Evolutionary conservation across 2,797 vertebrate genomes (phyloP), one percentile per base, ranked within the genome.

Genomic region (Acrossocheilus wenchowensis): DNA sequence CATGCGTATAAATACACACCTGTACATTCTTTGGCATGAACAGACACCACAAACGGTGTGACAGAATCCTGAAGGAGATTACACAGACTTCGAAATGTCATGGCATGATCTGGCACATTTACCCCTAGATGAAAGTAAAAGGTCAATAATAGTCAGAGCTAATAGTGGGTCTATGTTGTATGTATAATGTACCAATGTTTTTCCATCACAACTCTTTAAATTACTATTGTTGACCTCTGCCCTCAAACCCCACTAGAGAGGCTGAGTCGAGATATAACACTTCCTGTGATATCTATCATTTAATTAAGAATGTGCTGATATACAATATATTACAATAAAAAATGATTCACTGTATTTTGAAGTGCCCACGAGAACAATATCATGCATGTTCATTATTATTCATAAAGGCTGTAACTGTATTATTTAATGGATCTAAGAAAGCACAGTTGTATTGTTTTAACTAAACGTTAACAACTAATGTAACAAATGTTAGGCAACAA

Each of bases 21-120:
- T 94, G 93, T 92, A 88, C 97, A 99, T 90, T 99, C 97, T 93
- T 99, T 98, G 89, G 97, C 96, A 92, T 97, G 96, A 71, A 99
- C 86, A 41, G 95, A 96, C 11, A 95, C 96, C 79, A 98, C 93
- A 75, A 97, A 95, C 64, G 97, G 97, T 84, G 96, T 97, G 88
- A 99, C 91, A 6, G 92, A 96, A 91, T 95, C 93, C 75, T 94
- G 95, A 85, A 99, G 94, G 77, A 95, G 92, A 81, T 98, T 97
- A 11, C 95, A 96, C 50, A 99, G 91, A 89, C 95, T 96, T 93
- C 95, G 96, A 90, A 99, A 97, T 64, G 97, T 98, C 93, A 97
- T 93, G 86, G 97, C 96, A 85, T 99, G 98, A 92, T 99, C 98
- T 2, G 97, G 97, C 83, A 99, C 95, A 86, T 99, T 99, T 45